Percentiles rank a stretch among this genome's conserved stretches.
Evolutionary conservation across 2,797 vertebrate species (phyloP).

Genomic region (Macropus fuliginosus): DNA sequence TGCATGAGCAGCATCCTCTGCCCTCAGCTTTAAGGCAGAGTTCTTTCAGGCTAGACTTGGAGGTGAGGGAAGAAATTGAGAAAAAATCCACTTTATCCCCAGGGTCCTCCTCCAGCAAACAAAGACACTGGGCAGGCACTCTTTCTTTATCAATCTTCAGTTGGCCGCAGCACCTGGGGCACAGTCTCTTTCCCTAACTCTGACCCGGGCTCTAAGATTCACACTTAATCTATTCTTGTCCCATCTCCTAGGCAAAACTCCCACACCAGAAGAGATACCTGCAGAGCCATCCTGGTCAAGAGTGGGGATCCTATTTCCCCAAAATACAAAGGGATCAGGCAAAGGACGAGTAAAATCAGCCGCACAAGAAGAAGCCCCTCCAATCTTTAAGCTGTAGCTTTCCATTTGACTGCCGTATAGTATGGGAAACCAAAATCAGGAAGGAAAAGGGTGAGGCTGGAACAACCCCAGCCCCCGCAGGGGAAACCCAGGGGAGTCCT

Average conservation of each 20-base stretch:
- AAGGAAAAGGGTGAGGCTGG: neutral
- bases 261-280: neutral
- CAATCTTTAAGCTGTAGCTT: neutral
- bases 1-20: neutral
- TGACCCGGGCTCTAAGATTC: neutral
- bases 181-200: neutral
- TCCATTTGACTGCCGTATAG: neutral
- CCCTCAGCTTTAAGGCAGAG: neutral
- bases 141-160: neutral
- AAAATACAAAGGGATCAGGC: neutral
- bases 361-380: neutral
- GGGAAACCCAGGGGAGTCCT: neutral
- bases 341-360: neutral
- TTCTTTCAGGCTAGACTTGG: neutral
- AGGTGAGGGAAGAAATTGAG: neutral
- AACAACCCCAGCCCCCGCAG: neutral
- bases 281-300: neutral
- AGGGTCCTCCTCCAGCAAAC: neutral
- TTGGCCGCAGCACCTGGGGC: neutral
- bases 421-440: neutral
- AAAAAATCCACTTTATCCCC: neutral
- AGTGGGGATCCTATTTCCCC: neutral
- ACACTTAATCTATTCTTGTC: neutral
- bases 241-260: neutral
- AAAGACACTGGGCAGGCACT: neutral